Evolutionary conservation across 2,113 vertebrate species (phyloP).

Genomic region (Xiphias gladius): DNA sequence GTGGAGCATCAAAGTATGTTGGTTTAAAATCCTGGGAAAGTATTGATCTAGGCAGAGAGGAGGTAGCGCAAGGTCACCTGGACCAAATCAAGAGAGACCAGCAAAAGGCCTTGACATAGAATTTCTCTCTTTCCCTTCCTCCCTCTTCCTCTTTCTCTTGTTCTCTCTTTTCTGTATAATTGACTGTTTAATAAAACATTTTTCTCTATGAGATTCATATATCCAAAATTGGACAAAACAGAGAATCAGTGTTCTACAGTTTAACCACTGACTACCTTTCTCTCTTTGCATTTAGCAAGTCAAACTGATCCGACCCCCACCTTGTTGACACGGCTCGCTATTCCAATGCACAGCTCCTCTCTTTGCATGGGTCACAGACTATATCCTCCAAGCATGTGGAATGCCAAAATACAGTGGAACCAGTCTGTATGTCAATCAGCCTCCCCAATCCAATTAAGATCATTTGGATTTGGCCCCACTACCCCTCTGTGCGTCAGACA

Average conservation of each 20-base stretch:
- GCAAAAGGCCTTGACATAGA: slow-evolving; percentile 61
- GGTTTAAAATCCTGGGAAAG: slow-evolving; percentile 78
- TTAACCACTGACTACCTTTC: slow-evolving; percentile 12
- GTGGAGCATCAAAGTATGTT: slow-evolving; percentile 77
- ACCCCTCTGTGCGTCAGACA: slow-evolving; percentile 58
- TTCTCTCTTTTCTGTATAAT: slow-evolving; percentile 42
- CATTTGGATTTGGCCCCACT: slow-evolving; percentile 65
- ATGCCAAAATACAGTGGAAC: slow-evolving; percentile 53
- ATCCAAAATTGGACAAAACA: slow-evolving; percentile 35
- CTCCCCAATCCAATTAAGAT: slow-evolving; percentile 70
- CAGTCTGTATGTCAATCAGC: slow-evolving; percentile 60
- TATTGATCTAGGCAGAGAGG: slow-evolving; percentile 75
- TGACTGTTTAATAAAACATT: slow-evolving; percentile 49
- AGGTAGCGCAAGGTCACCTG: slow-evolving; percentile 76
- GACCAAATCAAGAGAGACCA: slow-evolving; percentile 62
- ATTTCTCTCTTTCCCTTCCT: slow-evolving; percentile 26
- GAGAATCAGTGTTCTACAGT: slow-evolving; percentile 16
- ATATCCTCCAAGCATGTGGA: slow-evolving; percentile 24
- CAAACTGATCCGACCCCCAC: not conserved
- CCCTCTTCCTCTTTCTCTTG: slow-evolving; percentile 12
- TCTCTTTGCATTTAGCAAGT: slow-evolving; percentile 8
- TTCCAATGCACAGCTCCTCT: slow-evolving; percentile 37
- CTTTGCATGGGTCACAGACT: slow-evolving; percentile 31
- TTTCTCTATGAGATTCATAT: slow-evolving; percentile 31
- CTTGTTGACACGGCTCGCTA: slow-evolving; percentile 27